Conservation (phyloP, 2,113 vertebrate genomes). For the Martes martes region DNA sequence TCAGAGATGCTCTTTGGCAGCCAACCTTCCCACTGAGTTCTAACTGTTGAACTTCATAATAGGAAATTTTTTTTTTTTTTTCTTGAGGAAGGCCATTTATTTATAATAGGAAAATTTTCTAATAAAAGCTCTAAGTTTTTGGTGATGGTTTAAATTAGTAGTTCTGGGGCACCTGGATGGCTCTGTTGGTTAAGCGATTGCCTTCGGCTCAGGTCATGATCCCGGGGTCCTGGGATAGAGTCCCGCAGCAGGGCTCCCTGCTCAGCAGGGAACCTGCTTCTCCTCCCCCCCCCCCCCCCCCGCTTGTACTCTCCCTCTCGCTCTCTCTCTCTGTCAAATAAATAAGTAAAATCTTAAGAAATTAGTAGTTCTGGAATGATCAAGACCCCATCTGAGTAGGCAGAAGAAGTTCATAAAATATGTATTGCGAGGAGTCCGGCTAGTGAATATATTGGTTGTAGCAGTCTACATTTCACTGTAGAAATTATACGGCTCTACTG, state of each 20-base stretch:
- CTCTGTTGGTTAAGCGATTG: too few species aligned
- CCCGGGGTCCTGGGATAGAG: too few species aligned
- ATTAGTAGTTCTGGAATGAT: slow-evolving; percentile 21
- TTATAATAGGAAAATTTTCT: slow-evolving; percentile 15
- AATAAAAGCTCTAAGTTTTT: not conserved
- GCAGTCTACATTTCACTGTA: not conserved
- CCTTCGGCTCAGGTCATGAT: too few species aligned
- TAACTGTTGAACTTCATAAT: slow-evolving; percentile 6
- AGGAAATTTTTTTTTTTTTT: not conserved
- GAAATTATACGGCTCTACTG: not conserved
- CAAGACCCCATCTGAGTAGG: not conserved
- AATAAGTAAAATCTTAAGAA: not conserved
- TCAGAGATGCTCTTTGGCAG: not conserved
- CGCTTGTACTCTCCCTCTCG: too few species aligned
- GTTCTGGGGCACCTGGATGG: too few species aligned
- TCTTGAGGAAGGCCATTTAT: not conserved
- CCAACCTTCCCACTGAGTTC: not conserved
- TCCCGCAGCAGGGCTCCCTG: too few species aligned
- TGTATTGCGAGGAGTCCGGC: not conserved
- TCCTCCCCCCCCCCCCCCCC: too few species aligned
- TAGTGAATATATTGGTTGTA: not conserved
- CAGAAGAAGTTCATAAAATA: slow-evolving; percentile 28
- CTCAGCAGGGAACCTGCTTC: too few species aligned
- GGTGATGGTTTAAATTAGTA: slow-evolving; percentile 33
- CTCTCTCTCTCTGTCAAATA: too few species aligned